Conservation (phyloP, 23 tunicate species). For the Ciona savignyi region DNA sequence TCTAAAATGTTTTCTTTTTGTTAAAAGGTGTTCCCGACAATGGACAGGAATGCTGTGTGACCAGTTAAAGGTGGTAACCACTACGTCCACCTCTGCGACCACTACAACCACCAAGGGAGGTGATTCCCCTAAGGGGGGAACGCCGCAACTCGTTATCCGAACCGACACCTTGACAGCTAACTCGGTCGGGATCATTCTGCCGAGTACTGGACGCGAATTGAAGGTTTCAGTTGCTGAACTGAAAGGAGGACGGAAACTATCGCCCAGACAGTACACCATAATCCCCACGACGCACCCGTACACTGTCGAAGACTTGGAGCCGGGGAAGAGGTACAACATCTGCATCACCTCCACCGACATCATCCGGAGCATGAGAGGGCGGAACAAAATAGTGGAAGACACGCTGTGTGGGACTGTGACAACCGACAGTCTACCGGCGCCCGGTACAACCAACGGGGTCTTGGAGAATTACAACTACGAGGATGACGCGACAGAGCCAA, state of each 20-base stretch:
- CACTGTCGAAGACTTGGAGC: slow-evolving; percentile 26
- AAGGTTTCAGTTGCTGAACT: slow-evolving; percentile 33
- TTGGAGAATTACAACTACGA: not conserved
- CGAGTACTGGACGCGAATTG: slow-evolving; percentile 18
- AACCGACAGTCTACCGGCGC: slow-evolving; percentile 3
- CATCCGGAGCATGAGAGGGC: not conserved
- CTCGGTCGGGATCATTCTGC: slow-evolving; percentile 53
- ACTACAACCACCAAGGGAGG: not conserved
- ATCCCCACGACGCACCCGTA: slow-evolving; percentile 18
- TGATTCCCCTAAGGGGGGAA: not conserved
- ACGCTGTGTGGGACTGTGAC: slow-evolving; percentile 45
- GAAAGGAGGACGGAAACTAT: not conserved
- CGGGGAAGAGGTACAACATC: slow-evolving; percentile 58
- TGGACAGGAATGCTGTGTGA: slow-evolving; percentile 47
- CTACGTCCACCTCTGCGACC: not conserved
- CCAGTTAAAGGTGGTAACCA: not conserved
- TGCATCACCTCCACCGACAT: slow-evolving; percentile 36
- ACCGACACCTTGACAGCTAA: slow-evolving; percentile 21
- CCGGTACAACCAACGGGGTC: not conserved
- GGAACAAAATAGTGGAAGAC: slow-evolving; percentile 25
- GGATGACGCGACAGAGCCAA: not conserved
- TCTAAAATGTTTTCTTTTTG: not conserved
- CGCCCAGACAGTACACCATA: slow-evolving; percentile 15
- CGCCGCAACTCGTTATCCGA: slow-evolving; percentile 19
- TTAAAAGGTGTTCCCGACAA: slow-evolving; percentile 34